phyloP scores from a whole-genome alignment of 2,113 vertebrate species.

The Varanus salvator region DNA sequence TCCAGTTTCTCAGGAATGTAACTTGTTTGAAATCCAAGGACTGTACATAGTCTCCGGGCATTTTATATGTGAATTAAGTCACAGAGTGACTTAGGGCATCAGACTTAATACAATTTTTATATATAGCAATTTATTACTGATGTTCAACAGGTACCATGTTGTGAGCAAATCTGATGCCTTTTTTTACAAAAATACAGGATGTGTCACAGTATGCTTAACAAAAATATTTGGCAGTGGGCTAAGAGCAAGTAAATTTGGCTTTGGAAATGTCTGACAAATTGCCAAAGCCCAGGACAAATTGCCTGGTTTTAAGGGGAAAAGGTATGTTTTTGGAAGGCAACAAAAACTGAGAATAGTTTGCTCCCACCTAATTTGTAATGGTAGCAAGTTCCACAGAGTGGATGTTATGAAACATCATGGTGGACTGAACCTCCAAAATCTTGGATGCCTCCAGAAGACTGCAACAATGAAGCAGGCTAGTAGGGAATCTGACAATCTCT shows the following conservation, averaged over 20 bases:
- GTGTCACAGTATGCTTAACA: slow-evolving; percentile 19
- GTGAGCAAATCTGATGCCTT: not conserved
- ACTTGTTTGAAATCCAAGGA: too few species aligned
- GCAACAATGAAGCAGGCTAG: too few species aligned
- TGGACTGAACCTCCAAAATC: too few species aligned
- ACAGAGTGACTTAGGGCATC: not conserved
- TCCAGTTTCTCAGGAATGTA: too few species aligned
- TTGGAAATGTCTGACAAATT: slow-evolving; percentile 3
- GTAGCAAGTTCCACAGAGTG: too few species aligned
- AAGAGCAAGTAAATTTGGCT: slow-evolving; percentile 31
- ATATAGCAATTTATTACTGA: not conserved
- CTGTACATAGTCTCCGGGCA: not conserved
- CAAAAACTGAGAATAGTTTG: not conserved
- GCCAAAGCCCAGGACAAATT: not conserved
- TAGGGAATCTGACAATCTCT: too few species aligned
- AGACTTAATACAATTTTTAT: slow-evolving; percentile 30
- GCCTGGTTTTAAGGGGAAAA: not conserved
- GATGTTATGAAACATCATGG: too few species aligned
- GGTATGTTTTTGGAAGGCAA: not conserved
- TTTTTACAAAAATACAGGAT: not conserved
- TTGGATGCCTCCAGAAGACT: too few species aligned
- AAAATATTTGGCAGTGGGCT: slow-evolving; percentile 15
- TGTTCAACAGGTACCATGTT: not conserved
- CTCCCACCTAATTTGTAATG: too few species aligned
- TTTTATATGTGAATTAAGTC: not conserved